phyloP scores from a whole-genome alignment of 2,113 vertebrate genomes.

The Coturnix japonica region DNA sequence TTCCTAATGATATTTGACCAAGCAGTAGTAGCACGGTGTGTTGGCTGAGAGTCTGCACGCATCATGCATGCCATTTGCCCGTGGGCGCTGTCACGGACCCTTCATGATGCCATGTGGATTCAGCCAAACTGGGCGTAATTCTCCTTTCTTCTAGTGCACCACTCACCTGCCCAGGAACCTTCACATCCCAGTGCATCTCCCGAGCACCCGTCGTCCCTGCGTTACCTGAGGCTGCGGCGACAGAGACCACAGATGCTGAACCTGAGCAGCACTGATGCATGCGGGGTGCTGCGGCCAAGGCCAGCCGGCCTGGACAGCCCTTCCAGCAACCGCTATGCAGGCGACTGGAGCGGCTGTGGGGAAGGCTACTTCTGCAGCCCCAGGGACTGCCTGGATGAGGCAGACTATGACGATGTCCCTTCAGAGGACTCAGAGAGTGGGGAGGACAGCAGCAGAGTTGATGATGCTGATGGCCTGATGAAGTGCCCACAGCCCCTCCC shows the following conservation, averaged over 20 bases:
- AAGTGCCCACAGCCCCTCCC: slow-evolving; percentile 45
- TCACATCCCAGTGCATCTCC: slow-evolving; percentile 18
- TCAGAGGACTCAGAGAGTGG: slow-evolving; percentile 79
- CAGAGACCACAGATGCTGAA: slow-evolving; percentile 91
- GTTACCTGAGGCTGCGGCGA: slow-evolving; percentile 86
- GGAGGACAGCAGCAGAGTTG: slow-evolving; percentile 67
- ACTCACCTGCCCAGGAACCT: slow-evolving; percentile 73
- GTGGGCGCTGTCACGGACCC: neutral
- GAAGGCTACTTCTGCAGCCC: slow-evolving; percentile 84
- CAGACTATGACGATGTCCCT: slow-evolving; percentile 90
- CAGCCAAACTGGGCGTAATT: slow-evolving; percentile 22
- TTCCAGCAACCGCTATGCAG: slow-evolving; percentile 94
- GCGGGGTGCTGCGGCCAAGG: slow-evolving; percentile 85
- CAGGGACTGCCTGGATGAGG: slow-evolving; percentile 77
- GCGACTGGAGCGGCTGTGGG: slow-evolving; percentile 94
- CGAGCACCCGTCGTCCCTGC: slow-evolving; percentile 61
- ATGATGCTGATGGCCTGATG: slow-evolving; percentile 50
- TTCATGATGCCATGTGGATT: neutral
- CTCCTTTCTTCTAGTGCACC: slow-evolving; percentile 80
- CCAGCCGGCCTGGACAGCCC: slow-evolving; percentile 91
- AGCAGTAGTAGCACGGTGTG: slow-evolving; percentile 33
- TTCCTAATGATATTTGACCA: slow-evolving; percentile 49
- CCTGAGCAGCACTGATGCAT: slow-evolving; percentile 78
- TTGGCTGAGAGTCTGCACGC: slow-evolving; percentile 59
- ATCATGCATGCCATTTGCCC: slow-evolving; percentile 55